Percentiles rank a stretch among this genome's conserved stretches.
Evolutionary conservation across 2,888 invertebrate genomes (phyloP).

Genomic region (Teleogryllus oceanicus): DNA sequence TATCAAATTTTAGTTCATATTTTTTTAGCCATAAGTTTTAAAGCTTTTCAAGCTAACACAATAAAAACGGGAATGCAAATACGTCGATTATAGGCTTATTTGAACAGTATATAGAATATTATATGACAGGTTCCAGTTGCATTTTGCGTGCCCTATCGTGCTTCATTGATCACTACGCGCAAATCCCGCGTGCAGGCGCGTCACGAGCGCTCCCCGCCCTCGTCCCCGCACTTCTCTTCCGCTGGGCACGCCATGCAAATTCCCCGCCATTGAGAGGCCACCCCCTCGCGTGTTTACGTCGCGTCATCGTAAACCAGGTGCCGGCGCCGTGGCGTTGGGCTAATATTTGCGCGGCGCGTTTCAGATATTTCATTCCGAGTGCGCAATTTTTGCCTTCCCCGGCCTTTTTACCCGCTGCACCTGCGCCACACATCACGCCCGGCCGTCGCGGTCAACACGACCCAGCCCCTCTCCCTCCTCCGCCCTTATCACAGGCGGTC

Average conservation of each 20-base stretch:
- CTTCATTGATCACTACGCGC: constrained; percentile 18
- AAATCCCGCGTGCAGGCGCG: background rate
- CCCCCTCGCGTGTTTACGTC: background rate
- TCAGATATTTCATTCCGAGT: constrained; percentile 1
- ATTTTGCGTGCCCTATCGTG: background rate
- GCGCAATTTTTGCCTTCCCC: background rate
- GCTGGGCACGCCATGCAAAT: background rate
- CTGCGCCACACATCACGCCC: background rate
- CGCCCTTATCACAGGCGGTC: no score
- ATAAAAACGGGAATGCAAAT: constrained; percentile 1
- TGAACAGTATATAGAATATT: no score
- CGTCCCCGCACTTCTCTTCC: background rate
- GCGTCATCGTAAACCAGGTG: background rate
- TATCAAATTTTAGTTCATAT: no score
- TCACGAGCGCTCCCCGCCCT: background rate
- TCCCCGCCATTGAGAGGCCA: background rate
- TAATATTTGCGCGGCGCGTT: constrained; percentile 18
- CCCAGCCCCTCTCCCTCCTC: no score
- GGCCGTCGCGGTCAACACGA: no score
- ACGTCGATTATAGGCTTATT: background rate
- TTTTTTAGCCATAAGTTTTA: no score
- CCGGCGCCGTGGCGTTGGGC: background rate
- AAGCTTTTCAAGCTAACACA: no score
- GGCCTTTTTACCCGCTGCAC: background rate
- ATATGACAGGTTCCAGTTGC: background rate